Base-by-base conservation (phyloP, 2,888 invertebrate species). In the Chalcosyrphus nemorum region DNA sequence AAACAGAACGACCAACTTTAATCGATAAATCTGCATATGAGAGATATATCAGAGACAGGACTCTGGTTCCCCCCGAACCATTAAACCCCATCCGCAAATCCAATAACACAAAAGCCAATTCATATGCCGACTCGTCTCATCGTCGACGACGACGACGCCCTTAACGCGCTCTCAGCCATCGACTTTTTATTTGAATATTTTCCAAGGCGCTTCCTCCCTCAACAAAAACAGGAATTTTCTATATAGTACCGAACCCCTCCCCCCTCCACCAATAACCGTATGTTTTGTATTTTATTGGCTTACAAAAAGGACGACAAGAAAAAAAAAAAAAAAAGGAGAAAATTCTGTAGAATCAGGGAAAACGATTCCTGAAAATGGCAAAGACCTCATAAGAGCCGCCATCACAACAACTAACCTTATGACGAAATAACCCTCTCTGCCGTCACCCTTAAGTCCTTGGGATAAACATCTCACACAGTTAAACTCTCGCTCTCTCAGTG, bases 1-100 rank as follows among this genome's bases (percentile, higher is more conserved):
- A 24, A 52, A 15, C 24, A 32, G 21, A 57, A 75, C 47, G 59
- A 70, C 47, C 21, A 81, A 75, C 56, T 70, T 50, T 27, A 75
- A 81, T 75, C 75, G 68, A 81, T 70, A 76, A 70, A 81, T 71
- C 50, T 65, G 43, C 70, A 81, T 81, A 57, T 38, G 63, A 80
- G 21, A n/a, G 15, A 54, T 54, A 68, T 35, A 68, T 71, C 45
- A 43, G 6, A 32, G n/a, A 54, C 13, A 19, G n/a, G 6, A 32
- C 29, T n/a, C n/a, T n/a, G n/a, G n/a, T n/a, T n/a, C n/a, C n/a
- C 45, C 11, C 47, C 61, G 5, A 32, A 19, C 38, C 13, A 9
- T 9, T 41, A 38, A 57, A 50, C 43, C 63, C 63, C 63, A 43
- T 56, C 70, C 76, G 43, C 63, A 76, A 76, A 76, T 76, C 81